phyloP scores from a whole-genome alignment of 2,888 invertebrate species.

The Tinea pellionella region DNA sequence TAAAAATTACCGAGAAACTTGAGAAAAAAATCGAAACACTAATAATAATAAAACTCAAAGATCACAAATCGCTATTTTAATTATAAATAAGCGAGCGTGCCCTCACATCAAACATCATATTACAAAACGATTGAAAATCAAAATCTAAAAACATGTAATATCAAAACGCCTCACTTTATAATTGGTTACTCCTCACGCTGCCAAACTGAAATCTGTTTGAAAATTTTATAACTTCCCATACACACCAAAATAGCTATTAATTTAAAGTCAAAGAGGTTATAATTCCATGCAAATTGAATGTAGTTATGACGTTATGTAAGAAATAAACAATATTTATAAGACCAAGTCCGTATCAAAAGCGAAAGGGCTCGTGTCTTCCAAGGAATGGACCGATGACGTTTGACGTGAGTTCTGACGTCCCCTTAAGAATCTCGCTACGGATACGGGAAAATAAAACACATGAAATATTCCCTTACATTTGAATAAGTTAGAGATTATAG shows the following conservation, averaged over 20 bases:
- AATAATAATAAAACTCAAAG: conserved; percentile 15
- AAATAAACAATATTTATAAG: conserved; percentile 2
- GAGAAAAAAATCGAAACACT: too few species aligned
- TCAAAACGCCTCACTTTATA: conserved; percentile 54
- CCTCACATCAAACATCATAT: conserved; percentile 40
- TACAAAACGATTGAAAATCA: conserved; percentile 62
- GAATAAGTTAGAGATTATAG: conserved; percentile 46
- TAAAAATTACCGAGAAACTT: too few species aligned
- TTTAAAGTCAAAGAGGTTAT: background rate
- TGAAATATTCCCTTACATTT: conserved; percentile 40
- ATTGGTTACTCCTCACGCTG: conserved; percentile 51
- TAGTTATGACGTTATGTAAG: background rate
- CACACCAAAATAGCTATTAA: background rate
- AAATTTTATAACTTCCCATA: conserved; percentile 20
- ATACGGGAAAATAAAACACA: conserved; percentile 60
- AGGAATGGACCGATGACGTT: conserved; percentile 54
- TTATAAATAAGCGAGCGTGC: conserved; percentile 46
- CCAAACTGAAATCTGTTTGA: conserved; percentile 27
- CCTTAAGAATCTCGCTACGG: conserved; percentile 24
- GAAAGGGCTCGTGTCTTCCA: conserved; percentile 55
- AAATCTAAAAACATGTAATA: conserved; percentile 57
- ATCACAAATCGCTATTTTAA: conserved; percentile 62
- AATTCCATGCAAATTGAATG: background rate
- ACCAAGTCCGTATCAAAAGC: conserved; percentile 46
- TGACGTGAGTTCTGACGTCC: conserved; percentile 63